These are phyloP conservation scores for Grus americana DNA, from an alignment of 2,113 vertebrate species.

Conservation along the genomic window DNA sequence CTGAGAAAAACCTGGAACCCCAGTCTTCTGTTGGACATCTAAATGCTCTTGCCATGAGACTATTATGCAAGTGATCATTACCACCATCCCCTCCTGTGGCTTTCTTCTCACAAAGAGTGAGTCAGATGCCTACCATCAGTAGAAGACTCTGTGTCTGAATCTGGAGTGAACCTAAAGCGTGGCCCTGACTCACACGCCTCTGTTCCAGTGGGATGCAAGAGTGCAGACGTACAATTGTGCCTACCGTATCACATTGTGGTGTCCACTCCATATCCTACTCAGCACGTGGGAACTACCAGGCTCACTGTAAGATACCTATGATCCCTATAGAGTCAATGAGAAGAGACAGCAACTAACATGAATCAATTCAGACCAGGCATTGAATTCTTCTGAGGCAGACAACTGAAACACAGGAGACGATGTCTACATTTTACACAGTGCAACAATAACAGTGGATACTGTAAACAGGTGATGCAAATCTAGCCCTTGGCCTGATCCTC, in stretches of 20 bases:
- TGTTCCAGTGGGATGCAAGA: not conserved
- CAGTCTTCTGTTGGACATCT: not conserved
- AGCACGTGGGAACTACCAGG: not conserved
- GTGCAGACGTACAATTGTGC: not conserved
- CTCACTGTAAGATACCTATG: not conserved
- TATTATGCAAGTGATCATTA: not conserved
- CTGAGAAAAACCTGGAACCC: not conserved
- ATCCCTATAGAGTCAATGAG: not conserved
- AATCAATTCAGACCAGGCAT: not conserved
- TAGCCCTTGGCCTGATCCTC: not conserved
- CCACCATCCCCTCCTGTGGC: not conserved
- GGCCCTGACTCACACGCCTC: not conserved
- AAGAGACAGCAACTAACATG: not conserved
- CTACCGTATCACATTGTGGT: rapidly evolving
- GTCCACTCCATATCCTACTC: not conserved
- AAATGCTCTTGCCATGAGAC: not conserved
- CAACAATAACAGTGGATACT: not conserved
- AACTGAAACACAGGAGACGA: not conserved
- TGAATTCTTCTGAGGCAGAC: not conserved
- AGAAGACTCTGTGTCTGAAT: not conserved
- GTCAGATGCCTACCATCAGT: conserved; percentile 1
- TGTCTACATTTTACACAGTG: not conserved
- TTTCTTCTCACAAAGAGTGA: not conserved
- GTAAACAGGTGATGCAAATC: not conserved
- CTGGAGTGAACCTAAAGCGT: not conserved